Evolutionary conservation across 2,888 invertebrate genomes (phyloP), one percentile per base, ranked within the genome.

Genomic region (Diplazon laetatorius): DNA sequence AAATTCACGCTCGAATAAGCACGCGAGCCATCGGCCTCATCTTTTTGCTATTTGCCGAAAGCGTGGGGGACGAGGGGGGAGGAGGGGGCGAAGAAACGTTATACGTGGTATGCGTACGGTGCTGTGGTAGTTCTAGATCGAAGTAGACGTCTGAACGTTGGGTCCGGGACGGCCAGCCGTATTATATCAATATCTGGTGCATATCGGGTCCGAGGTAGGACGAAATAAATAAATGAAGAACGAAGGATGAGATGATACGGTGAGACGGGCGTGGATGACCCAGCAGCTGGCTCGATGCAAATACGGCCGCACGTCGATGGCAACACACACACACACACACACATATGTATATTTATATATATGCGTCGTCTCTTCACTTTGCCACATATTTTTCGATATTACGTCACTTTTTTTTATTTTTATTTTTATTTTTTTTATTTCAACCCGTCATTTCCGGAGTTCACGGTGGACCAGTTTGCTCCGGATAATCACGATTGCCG

Each of bases 131-230:
- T 42, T 30, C 30, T 6, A 16, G n/a, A 44, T 2, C 57, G 10
- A 6, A 5, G 5, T 5, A 44, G 48, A 16, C 12, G 60, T 25
- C 16, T 16, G 63, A 22, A 18, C 48, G 48, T 57, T 62, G 14
- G 4, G 22, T 42, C 65, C 63, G 42, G 42, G 73, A 63, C 52
- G 69, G 22, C 60, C n/a, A 59, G 78, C 48, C 52, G 79, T 80
- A 85, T 87, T 87, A 87, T 70, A 83, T 81, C 80, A 77, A 84
- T 85, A 87, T 87, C 86, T 87, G 81, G 86, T 86, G 86, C 86
- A 85, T 85, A 83, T 85, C 85, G 82, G 57, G 78, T n/a, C 66
- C 62, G 57, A 48, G 62, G 25, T 25, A 70, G 55, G 8, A 37
- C 50, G 46, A 55, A 42, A 62, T 22, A 55, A 42, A 62, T 22